Conservation (phyloP, 1,140 invertebrate genomes). For the Hyposmocoma kahamanoa region DNA sequence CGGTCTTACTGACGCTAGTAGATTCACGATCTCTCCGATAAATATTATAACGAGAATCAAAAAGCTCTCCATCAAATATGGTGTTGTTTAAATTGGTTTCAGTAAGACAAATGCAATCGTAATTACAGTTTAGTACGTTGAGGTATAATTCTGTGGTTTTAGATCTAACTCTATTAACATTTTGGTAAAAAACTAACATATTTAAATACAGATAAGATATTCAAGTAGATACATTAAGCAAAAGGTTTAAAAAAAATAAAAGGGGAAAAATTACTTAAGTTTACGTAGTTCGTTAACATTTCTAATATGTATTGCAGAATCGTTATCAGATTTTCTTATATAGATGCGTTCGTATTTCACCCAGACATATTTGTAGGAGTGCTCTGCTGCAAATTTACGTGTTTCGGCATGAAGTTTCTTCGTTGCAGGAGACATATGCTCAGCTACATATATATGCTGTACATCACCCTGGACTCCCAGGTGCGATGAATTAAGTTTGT, state of each 20-base stretch:
- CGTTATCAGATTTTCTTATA: not conserved
- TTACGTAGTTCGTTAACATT: not conserved
- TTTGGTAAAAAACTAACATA: not conserved
- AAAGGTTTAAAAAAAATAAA: not conserved
- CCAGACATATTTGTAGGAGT: not conserved
- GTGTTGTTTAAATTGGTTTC: not conserved
- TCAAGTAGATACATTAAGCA: not conserved
- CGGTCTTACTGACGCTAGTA: not conserved
- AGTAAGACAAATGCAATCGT: not conserved
- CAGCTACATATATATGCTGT: not conserved
- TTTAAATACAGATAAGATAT: not conserved
- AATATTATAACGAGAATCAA: not conserved
- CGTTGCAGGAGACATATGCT: conserved; percentile 3
- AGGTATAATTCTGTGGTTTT: not conserved
- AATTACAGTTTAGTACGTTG: not conserved
- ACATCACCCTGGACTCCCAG: not conserved
- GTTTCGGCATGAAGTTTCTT: conserved; percentile 1
- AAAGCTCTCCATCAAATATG: not conserved
- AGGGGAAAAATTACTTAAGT: not conserved
- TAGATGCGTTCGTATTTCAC: conserved; percentile 3
- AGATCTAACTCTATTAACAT: not conserved
- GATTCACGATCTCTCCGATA: not conserved
- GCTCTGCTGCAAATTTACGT: not conserved
- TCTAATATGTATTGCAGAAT: not conserved
- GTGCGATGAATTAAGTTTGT: not conserved